Percentiles rank a stretch among this genome's conserved stretches.
phyloP scores from a whole-genome alignment of 2,113 vertebrate species.

The Microtus oregoni region DNA sequence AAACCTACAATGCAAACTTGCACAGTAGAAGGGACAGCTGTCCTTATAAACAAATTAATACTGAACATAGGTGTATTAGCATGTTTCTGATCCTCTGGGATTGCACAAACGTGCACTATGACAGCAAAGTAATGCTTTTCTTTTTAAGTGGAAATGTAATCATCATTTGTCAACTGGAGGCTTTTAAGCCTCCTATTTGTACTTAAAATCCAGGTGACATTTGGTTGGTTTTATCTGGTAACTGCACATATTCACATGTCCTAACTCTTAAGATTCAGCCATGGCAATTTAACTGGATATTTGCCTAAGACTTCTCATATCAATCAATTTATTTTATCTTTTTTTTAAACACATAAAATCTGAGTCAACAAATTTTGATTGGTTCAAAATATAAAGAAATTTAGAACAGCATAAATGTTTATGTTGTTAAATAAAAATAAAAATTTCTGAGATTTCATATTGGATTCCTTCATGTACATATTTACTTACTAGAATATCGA shows the following conservation, averaged over 20 bases:
- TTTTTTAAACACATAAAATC: neutral
- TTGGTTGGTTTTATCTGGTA: slow-evolving; percentile 72
- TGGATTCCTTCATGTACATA: neutral
- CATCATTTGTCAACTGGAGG: slow-evolving; percentile 2
- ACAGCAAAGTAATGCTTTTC: slow-evolving; percentile 12
- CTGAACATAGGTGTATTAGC: slow-evolving; percentile 13
- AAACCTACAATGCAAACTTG: slow-evolving; percentile 66
- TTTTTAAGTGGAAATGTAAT: slow-evolving; percentile 47
- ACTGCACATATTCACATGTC: neutral
- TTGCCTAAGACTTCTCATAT: slow-evolving; percentile 7
- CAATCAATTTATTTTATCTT: neutral
- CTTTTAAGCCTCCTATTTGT: slow-evolving; percentile 48
- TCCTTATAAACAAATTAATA: slow-evolving; percentile 72
- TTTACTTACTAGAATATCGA: neutral
- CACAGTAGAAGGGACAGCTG: slow-evolving; percentile 51
- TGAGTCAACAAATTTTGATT: neutral
- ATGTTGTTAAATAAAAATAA: slow-evolving; percentile 40
- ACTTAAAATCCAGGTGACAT: slow-evolving; percentile 41
- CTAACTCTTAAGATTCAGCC: neutral
- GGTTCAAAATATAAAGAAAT: slow-evolving; percentile 20
- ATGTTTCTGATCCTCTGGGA: slow-evolving; percentile 35
- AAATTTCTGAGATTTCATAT: neutral
- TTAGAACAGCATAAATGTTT: neutral
- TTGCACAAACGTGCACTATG: slow-evolving; percentile 31
- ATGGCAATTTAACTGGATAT: slow-evolving; percentile 26